Evolutionary conservation across 2,113 vertebrate species (phyloP).

Genomic region (Hystrix brachyura): DNA sequence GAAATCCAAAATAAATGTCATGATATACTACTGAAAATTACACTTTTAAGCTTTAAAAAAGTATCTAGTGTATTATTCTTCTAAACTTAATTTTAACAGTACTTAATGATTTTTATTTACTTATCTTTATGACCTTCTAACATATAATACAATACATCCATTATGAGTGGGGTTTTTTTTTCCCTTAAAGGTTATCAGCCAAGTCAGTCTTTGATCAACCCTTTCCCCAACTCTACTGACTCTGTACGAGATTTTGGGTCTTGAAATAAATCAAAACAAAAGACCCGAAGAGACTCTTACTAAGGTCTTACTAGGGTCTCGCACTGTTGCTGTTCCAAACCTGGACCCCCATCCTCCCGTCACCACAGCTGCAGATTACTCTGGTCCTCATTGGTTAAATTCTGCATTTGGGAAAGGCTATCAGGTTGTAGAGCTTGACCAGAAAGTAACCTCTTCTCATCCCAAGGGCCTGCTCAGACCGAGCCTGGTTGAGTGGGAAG

Average conservation of each 20-base stretch:
- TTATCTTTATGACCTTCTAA: background rate
- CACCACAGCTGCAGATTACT: background rate
- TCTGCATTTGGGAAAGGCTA: background rate
- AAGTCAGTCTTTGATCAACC: background rate
- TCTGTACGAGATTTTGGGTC: background rate
- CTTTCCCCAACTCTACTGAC: background rate
- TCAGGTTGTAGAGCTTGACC: background rate
- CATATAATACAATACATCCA: background rate
- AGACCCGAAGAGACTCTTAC: background rate
- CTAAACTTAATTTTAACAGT: constrained; percentile 12
- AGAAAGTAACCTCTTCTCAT: background rate
- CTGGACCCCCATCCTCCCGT: background rate
- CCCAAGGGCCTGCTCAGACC: background rate
- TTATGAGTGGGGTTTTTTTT: background rate
- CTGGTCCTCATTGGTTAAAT: background rate
- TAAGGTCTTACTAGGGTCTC: background rate
- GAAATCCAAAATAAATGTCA: constrained; percentile 60
- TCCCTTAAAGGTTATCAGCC: background rate
- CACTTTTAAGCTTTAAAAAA: constrained; percentile 43
- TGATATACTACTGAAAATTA: background rate
- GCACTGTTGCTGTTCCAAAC: background rate
- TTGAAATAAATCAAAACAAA: background rate
- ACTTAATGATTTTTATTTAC: background rate
- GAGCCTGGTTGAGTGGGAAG: background rate
- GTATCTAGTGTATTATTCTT: background rate